Conservation (phyloP, 2,113 vertebrate genomes). For the Cyprinodon variegatus region DNA sequence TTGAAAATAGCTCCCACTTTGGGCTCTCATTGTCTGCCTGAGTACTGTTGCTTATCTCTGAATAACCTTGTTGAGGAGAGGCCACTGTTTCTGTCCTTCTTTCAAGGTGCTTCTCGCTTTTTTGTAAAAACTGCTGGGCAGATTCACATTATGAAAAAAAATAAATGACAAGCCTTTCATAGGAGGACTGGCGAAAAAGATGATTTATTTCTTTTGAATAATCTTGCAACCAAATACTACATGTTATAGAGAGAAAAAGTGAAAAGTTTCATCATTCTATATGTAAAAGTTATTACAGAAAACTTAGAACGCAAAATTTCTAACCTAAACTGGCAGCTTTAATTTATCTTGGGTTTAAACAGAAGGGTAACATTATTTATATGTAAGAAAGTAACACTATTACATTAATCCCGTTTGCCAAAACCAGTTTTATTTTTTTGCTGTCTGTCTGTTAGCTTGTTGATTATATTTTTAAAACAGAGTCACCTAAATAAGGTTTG, state of each 20-base stretch:
- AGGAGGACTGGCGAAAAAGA: conserved; percentile 64
- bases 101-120: conserved; percentile 69
- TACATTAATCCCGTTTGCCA: too few relatives aligned
- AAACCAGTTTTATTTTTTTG: too few relatives aligned
- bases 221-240: conserved; percentile 51
- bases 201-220: conserved; percentile 52
- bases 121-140: conserved; percentile 58
- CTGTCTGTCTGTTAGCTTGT: too few relatives aligned
- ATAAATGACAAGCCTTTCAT: conserved; percentile 51
- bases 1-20: conserved; percentile 63
- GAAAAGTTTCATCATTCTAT: too few relatives aligned
- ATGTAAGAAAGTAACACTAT: too few relatives aligned
- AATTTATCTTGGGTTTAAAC: too few relatives aligned
- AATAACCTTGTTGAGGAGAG: conserved; percentile 78
- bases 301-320: too few relatives aligned
- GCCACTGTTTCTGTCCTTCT: conserved; percentile 70
- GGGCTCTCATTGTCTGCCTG: conserved; percentile 66
- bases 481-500: background rate
- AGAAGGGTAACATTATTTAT: too few relatives aligned
- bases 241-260: background rate
- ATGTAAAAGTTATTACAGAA: background rate
- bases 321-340: too few relatives aligned
- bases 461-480: background rate
- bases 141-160: conserved; percentile 63
- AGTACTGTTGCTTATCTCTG: conserved; percentile 75